A percentile compares a stretch with the other conserved stretches of the same genome.
Evolutionary conservation across 2,888 invertebrate genomes (phyloP).

Genomic region (Aplocera efformata): DNA sequence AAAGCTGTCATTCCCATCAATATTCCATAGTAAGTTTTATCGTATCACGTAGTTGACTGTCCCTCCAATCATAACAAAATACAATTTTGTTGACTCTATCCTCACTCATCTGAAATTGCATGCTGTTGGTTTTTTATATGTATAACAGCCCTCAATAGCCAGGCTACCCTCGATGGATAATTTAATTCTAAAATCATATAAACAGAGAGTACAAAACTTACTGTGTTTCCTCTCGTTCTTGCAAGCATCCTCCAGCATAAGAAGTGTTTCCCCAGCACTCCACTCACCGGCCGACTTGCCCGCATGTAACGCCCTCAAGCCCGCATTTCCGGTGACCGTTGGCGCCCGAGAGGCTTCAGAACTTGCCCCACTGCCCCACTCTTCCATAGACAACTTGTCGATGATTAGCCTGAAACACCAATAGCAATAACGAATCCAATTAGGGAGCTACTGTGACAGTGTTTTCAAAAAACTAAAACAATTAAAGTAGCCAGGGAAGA

Average conservation of each 20-base stretch:
- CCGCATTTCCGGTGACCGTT: conserved; percentile 23
- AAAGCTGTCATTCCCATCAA: too few relatives aligned
- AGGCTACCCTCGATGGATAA: too few relatives aligned
- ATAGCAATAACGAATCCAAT: conserved; percentile 12
- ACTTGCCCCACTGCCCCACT: conserved; percentile 49
- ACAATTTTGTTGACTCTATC: too few relatives aligned
- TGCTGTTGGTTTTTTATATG: too few relatives aligned
- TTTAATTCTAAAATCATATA: too few relatives aligned
- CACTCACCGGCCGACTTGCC: conserved; percentile 74
- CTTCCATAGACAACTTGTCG: conserved; percentile 66
- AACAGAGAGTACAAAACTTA: conserved; percentile 32
- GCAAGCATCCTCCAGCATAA: conserved; percentile 74
- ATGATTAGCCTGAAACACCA: conserved; percentile 62
- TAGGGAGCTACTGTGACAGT: conserved; percentile 10
- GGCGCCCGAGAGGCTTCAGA: conserved; percentile 37
- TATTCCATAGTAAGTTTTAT: too few relatives aligned
- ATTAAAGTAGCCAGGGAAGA: neutral
- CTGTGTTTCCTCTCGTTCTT: conserved; percentile 73
- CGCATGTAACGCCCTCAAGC: conserved; percentile 53
- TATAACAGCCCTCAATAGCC: too few relatives aligned
- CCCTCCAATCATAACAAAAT: too few relatives aligned
- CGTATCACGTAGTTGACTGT: too few relatives aligned
- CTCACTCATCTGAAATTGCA: too few relatives aligned
- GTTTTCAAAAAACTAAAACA: neutral
- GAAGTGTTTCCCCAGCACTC: conserved; percentile 72